Conservation (phyloP, 2,797 vertebrate species). For the Syngnathus rostellatus region DNA sequence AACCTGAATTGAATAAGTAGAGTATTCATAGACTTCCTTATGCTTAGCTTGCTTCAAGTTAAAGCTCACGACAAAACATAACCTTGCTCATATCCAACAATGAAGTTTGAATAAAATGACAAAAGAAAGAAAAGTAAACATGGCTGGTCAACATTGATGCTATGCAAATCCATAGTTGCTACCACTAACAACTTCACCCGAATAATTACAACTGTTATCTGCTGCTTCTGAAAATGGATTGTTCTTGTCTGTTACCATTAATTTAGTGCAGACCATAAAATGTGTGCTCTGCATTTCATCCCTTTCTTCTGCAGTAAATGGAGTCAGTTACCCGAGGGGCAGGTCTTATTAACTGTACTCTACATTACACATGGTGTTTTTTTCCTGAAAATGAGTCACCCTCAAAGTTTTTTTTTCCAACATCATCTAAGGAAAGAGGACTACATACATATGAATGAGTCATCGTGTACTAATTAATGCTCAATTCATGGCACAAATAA, state of each 20-base stretch:
- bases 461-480: not conserved
- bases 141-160: not conserved
- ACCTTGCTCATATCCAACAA: not conserved
- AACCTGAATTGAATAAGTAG: too few relatives aligned
- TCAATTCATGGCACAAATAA: slow-evolving; percentile 2
- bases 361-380: slow-evolving; percentile 29
- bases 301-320: slow-evolving; percentile 22
- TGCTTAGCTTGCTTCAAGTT: not conserved
- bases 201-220: slow-evolving; percentile 56
- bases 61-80: not conserved
- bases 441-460: not conserved
- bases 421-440: not conserved
- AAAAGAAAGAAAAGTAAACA: slow-evolving; percentile 17
- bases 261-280: slow-evolving; percentile 52
- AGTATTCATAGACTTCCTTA: not conserved
- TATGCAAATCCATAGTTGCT: slow-evolving; percentile 14
- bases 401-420: not conserved
- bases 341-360: slow-evolving; percentile 33
- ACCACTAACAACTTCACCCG: slow-evolving; percentile 41
- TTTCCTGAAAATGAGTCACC: slow-evolving; percentile 16
- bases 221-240: slow-evolving; percentile 47
- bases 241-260: slow-evolving; percentile 56
- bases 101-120: slow-evolving; percentile 35
- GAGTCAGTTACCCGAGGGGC: slow-evolving; percentile 34
- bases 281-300: slow-evolving; percentile 31